These are phyloP conservation scores for Bursaphelenchus okinawaensis DNA, from an alignment of 2,888 invertebrate species.

Conservation along the genomic window DNA sequence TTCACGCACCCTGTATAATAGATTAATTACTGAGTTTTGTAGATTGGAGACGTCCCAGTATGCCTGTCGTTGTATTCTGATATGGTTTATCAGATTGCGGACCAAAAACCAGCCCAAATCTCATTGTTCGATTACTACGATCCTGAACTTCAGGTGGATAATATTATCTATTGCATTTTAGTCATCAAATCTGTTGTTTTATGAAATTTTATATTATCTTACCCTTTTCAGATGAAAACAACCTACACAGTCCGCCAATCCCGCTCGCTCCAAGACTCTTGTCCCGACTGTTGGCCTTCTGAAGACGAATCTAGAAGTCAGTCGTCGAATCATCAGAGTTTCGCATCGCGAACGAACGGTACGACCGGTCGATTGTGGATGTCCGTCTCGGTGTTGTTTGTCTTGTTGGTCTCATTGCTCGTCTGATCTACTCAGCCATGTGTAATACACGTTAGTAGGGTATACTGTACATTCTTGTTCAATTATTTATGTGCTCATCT, in stretches of 20 bases:
- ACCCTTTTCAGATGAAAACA: conserved; percentile 51
- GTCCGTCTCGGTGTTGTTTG: background rate
- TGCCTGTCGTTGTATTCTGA: conserved; percentile 80
- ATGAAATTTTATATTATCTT: conserved; percentile 24
- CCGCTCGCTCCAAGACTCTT: conserved; percentile 44
- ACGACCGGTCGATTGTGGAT: background rate
- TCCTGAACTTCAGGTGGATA: conserved; percentile 61
- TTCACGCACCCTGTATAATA: too few relatives aligned
- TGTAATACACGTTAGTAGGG: background rate
- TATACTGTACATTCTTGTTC: background rate
- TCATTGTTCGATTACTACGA: conserved; percentile 85
- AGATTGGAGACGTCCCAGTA: conserved; percentile 51
- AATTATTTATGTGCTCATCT: background rate
- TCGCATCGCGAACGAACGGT: conserved; percentile 3
- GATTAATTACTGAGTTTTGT: conserved; percentile 14
- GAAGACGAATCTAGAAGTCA: conserved; percentile 6
- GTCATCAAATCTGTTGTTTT: background rate
- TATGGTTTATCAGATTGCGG: conserved; percentile 75
- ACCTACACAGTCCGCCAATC: conserved; percentile 40
- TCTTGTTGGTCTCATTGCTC: background rate
- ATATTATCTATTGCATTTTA: too few relatives aligned
- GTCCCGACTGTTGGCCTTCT: conserved; percentile 51
- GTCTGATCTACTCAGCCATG: background rate
- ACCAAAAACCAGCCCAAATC: conserved; percentile 79
- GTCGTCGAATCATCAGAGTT: background rate